phyloP scores from a whole-genome alignment of 37 sponge, comb jelly and placozoan genomes.

The Oscarella lobularis region DNA sequence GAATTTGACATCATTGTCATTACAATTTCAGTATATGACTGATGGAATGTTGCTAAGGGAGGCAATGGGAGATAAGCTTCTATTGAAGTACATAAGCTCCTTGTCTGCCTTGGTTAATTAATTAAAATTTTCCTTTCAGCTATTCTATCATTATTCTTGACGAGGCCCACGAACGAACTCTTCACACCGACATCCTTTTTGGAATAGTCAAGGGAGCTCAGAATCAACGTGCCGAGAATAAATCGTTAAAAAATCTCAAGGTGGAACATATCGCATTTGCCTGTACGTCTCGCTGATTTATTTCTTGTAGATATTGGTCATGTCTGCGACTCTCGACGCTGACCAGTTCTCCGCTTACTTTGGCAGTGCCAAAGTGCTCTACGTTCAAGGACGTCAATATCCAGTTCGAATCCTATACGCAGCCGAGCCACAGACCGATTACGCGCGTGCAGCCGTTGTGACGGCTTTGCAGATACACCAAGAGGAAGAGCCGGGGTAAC shows the following conservation, averaged over 20 bases:
- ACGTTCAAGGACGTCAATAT: conserved; percentile 87
- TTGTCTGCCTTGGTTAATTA: background rate
- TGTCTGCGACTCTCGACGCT: conserved; percentile 91
- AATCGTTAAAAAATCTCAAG: conserved; percentile 9
- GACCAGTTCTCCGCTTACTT: conserved; percentile 70
- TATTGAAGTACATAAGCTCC: conserved; percentile 30
- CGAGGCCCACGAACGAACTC: conserved; percentile 91
- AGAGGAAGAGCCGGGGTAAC: conserved; percentile 27
- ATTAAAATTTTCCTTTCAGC: conserved; percentile 9
- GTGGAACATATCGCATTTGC: background rate
- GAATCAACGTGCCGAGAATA: conserved; percentile 18
- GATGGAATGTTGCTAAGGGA: conserved; percentile 94
- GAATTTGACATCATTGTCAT: background rate
- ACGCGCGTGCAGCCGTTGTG: conserved; percentile 59
- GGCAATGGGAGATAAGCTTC: conserved; percentile 62
- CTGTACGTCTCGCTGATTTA: background rate
- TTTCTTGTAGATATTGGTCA: conserved; percentile 42
- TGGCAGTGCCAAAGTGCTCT: conserved; percentile 67
- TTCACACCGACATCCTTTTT: conserved; percentile 91
- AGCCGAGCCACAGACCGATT: conserved; percentile 58
- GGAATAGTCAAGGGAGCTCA: conserved; percentile 83
- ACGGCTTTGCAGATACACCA: conserved; percentile 79
- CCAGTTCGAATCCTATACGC: conserved; percentile 50
- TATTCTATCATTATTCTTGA: conserved; percentile 70
- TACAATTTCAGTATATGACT: conserved; percentile 59